A percentile compares a stretch with the other conserved stretches of the same genome.
Evolutionary conservation across 1,140 invertebrate species (phyloP).

Genomic region (Macrobrachium rosenbergii): DNA sequence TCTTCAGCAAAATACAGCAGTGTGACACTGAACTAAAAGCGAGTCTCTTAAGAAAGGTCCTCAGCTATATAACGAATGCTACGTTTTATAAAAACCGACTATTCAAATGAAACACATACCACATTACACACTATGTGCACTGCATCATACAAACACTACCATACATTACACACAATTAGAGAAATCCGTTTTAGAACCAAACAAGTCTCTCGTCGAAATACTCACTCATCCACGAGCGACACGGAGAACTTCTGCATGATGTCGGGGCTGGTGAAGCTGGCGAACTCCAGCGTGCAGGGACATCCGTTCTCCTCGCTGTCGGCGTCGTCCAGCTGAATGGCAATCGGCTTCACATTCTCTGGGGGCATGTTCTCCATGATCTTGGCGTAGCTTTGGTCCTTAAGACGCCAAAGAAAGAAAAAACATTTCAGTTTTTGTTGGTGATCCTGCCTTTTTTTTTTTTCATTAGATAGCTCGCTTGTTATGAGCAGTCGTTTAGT

Average conservation of each 20-base stretch:
- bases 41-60: too few relatives aligned
- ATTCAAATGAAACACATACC: too few relatives aligned
- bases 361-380: constrained; percentile 58
- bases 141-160: neutral
- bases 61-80: too few relatives aligned
- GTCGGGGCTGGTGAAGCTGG: constrained; percentile 77
- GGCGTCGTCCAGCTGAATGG: constrained; percentile 55
- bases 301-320: constrained; percentile 80
- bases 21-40: too few relatives aligned
- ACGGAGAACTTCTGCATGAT: constrained; percentile 82
- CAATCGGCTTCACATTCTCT: neutral
- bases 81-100: too few relatives aligned
- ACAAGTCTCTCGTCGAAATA: neutral
- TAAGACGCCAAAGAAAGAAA: neutral
- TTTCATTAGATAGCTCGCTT: too few relatives aligned
- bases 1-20: too few relatives aligned
- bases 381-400: constrained; percentile 59
- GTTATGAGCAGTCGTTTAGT: too few relatives aligned
- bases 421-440: neutral
- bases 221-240: neutral
- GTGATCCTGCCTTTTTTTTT: too few relatives aligned
- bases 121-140: too few relatives aligned
- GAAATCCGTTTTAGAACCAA: neutral
- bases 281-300: constrained; percentile 83
- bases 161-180: neutral